Evolutionary conservation across 2,113 vertebrate species (phyloP).

Genomic region (Colossoma macropomum): DNA sequence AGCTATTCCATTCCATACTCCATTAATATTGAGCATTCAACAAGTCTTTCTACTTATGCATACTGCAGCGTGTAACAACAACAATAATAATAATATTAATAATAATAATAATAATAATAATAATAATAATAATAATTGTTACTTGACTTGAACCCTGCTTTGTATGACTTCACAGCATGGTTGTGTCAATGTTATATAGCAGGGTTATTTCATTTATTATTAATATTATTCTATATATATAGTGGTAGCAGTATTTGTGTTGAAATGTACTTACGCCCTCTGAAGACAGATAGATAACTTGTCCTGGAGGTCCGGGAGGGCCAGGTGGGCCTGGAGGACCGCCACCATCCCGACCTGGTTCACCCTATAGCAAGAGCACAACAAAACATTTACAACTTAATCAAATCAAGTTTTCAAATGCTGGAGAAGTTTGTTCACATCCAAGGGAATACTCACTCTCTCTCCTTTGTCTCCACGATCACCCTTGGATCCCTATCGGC

Average conservation of each 20-base stretch:
- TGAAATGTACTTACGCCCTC: slow-evolving; percentile 70
- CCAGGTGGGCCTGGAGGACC: slow-evolving; percentile 85
- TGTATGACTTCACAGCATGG: too few relatives aligned
- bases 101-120: too few relatives aligned
- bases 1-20: too few relatives aligned
- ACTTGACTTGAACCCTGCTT: too few relatives aligned
- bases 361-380: slow-evolving; percentile 78
- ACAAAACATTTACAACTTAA: background rate
- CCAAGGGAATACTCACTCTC: slow-evolving; percentile 75
- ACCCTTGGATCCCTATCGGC: slow-evolving; percentile 86
- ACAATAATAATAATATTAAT: too few relatives aligned
- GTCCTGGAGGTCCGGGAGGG: slow-evolving; percentile 87
- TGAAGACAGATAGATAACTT: slow-evolving; percentile 71
- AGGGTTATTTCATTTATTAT: too few relatives aligned
- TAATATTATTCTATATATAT: too few relatives aligned
- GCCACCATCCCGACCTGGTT: slow-evolving; percentile 84
- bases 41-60: too few relatives aligned
- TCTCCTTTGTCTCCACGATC: slow-evolving; percentile 82
- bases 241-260: too few relatives aligned
- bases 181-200: too few relatives aligned
- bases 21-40: background rate
- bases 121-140: too few relatives aligned
- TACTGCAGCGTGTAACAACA: too few relatives aligned
- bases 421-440: background rate
- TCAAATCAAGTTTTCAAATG: background rate